phyloP scores from a whole-genome alignment of 2,113 vertebrate genomes.

The Lanius collurio region DNA sequence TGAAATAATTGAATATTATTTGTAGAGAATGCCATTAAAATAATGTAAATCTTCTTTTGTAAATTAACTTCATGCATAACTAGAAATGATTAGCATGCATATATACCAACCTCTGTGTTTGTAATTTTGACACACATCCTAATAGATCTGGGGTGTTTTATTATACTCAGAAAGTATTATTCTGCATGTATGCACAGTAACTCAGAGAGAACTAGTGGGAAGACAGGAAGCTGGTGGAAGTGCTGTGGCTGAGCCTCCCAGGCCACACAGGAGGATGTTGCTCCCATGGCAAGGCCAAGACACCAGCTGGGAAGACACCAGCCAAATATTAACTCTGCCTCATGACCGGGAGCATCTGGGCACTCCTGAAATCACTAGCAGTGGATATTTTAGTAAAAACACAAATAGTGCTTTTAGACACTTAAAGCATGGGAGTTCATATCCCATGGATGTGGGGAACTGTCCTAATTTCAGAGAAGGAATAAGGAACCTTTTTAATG shows the following conservation, averaged over 20 bases:
- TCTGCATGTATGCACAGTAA: background rate
- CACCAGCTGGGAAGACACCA: background rate
- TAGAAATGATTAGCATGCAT: conserved; percentile 48
- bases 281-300: background rate
- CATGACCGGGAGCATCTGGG: background rate
- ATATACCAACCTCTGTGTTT: conserved; percentile 20
- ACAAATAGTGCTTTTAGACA: background rate
- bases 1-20: conserved; percentile 59
- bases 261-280: background rate
- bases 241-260: background rate
- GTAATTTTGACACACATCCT: conserved; percentile 38
- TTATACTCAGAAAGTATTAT: background rate
- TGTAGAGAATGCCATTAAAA: conserved; percentile 59
- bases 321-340: background rate
- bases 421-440: background rate
- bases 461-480: background rate
- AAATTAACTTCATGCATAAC: conserved; percentile 67
- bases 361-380: background rate
- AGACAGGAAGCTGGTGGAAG: background rate
- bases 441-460: background rate
- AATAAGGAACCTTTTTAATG: background rate
- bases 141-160: conserved; percentile 19
- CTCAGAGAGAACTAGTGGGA: background rate
- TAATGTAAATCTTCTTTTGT: conserved; percentile 51
- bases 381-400: background rate